phyloP scores from a whole-genome alignment of 2,113 vertebrate species.

The Psilopsiagon aymara region DNA sequence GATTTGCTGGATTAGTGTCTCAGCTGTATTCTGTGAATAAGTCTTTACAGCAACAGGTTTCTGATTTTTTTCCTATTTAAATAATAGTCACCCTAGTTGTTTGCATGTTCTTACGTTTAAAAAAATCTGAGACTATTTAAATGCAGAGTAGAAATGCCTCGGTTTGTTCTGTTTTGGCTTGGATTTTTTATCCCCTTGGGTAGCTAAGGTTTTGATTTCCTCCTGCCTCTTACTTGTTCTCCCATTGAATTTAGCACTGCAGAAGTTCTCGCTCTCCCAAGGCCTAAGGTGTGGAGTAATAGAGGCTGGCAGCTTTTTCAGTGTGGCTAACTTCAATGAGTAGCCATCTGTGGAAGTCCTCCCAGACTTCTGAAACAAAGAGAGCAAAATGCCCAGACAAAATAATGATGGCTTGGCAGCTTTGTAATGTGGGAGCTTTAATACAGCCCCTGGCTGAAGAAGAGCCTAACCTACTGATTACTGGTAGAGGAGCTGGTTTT shows the following conservation, averaged over 20 bases:
- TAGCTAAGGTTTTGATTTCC: background rate
- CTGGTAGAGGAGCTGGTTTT: background rate
- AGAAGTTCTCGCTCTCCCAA: background rate
- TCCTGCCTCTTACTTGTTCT: background rate
- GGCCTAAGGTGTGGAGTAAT: background rate
- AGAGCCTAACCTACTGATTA: background rate
- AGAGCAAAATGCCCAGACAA: background rate
- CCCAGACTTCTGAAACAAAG: background rate
- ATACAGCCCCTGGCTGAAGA: background rate
- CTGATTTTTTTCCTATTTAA: background rate
- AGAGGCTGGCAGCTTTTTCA: background rate
- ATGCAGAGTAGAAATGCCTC: background rate
- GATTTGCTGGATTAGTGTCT: background rate
- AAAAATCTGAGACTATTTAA: background rate
- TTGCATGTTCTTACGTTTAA: background rate
- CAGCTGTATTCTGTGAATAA: background rate
- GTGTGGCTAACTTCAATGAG: rapidly evolving
- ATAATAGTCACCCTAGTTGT: background rate
- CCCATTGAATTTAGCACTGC: background rate
- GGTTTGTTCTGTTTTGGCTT: background rate
- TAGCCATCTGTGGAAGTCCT: background rate
- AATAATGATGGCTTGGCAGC: background rate
- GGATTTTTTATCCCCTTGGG: background rate
- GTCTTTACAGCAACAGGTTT: background rate
- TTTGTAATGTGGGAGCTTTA: background rate